Conservation (phyloP, 2,113 vertebrate species). For the Gavia stellata region DNA sequence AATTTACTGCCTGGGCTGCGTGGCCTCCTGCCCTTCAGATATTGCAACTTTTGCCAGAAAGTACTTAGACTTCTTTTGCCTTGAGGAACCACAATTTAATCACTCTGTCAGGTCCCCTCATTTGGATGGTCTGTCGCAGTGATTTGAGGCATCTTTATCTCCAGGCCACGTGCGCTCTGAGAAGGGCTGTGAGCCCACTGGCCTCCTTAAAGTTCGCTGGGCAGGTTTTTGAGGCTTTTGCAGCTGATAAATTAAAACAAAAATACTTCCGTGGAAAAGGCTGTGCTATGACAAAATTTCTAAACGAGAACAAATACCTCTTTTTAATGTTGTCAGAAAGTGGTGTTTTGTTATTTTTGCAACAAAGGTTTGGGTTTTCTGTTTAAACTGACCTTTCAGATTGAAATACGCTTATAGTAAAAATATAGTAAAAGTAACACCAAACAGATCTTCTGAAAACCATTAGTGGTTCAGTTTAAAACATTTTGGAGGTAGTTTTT, state of each 20-base stretch:
- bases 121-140: background rate
- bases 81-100: background rate
- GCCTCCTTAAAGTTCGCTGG: background rate
- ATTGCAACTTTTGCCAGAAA: background rate
- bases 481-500: background rate
- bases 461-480: background rate
- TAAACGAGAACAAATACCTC: background rate
- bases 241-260: background rate
- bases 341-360: background rate
- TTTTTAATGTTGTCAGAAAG: background rate
- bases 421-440: too few species aligned
- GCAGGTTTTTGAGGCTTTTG: background rate
- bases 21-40: background rate
- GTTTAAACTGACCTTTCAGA: background rate
- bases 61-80: background rate
- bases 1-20: background rate
- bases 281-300: background rate
- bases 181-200: background rate
- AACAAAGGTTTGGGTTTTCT: background rate
- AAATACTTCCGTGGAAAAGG: background rate
- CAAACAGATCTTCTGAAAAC: background rate
- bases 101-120: background rate
- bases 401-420: background rate
- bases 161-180: background rate
- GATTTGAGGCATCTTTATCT: background rate